phyloP scores from a whole-genome alignment of 2,113 vertebrate genomes.

The Leptobrachium ailaonicum region DNA sequence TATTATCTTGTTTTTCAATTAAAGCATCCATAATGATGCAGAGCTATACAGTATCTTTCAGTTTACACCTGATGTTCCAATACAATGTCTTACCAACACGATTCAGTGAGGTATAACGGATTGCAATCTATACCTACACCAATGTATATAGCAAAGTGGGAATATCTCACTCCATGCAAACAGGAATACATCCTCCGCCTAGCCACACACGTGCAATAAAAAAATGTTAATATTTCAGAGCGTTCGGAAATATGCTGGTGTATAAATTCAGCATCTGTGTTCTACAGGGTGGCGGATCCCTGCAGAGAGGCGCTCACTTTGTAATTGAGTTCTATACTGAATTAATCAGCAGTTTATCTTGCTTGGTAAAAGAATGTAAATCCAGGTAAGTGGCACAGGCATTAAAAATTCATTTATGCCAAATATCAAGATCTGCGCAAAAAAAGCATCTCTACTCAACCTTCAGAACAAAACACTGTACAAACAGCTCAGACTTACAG shows the following conservation, averaged over 20 bases:
- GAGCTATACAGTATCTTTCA: too few species aligned
- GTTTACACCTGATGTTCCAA: too few species aligned
- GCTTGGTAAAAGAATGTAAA: conserved; percentile 90
- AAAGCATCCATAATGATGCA: too few species aligned
- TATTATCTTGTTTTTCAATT: too few species aligned
- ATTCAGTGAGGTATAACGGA: neutral
- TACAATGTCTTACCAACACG: neutral
- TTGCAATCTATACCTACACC: conserved; percentile 45
- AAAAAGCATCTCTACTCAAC: neutral
- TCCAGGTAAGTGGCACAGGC: conserved; percentile 78
- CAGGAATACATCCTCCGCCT: conserved; percentile 58
- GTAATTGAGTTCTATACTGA: conserved; percentile 97
- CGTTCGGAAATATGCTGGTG: conserved; percentile 88
- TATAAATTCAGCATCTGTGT: conserved; percentile 93
- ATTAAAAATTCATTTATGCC: conserved; percentile 83
- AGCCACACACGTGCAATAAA: conserved; percentile 79
- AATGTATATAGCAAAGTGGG: conserved; percentile 34
- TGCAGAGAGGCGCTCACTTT: conserved; percentile 92
- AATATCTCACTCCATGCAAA: neutral
- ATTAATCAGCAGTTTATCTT: conserved; percentile 98
- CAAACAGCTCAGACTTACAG: neutral
- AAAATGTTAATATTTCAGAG: conserved; percentile 95
- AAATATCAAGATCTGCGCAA: conserved; percentile 67
- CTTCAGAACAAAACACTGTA: neutral
- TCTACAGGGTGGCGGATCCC: conserved; percentile 78